phyloP scores from a whole-genome alignment of 1,140 invertebrate species.

The Parapsyche elsis region DNA sequence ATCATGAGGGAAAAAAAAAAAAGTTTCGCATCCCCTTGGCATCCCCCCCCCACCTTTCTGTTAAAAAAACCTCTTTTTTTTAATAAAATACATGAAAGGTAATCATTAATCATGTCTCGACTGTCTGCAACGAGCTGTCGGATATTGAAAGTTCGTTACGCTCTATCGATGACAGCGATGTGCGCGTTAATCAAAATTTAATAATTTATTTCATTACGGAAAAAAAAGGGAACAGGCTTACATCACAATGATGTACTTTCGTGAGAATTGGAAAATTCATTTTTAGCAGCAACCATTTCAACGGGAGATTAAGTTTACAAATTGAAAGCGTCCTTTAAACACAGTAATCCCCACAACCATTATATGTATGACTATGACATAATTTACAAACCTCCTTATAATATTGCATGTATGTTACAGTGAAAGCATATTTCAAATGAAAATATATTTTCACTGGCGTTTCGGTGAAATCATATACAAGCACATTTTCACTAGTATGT shows the following conservation, averaged over 20 bases:
- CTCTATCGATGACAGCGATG: slow-evolving; percentile 36
- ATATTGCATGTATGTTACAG: too few relatives aligned
- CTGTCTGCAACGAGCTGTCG: slow-evolving; percentile 24
- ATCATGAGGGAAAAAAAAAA: slow-evolving; percentile 28
- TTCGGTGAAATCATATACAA: too few relatives aligned
- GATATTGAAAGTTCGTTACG: slow-evolving; percentile 41
- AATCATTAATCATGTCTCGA: slow-evolving; percentile 41
- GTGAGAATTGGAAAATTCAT: not conserved
- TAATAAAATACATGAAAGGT: slow-evolving; percentile 42
- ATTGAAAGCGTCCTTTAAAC: too few relatives aligned
- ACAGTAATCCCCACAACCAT: too few relatives aligned
- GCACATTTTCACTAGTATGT: too few relatives aligned
- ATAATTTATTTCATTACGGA: slow-evolving; percentile 38
- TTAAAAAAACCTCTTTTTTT: slow-evolving; percentile 22
- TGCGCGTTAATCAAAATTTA: slow-evolving; percentile 21
- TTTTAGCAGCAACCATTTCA: not conserved
- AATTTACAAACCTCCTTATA: too few relatives aligned
- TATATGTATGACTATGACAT: too few relatives aligned
- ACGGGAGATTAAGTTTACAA: not conserved
- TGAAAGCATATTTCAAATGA: too few relatives aligned
- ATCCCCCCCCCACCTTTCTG: not conserved
- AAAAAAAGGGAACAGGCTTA: not conserved
- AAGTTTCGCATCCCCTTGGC: not conserved
- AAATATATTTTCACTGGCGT: too few relatives aligned
- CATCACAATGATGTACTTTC: slow-evolving; percentile 3